A percentile compares a stretch with the other conserved stretches of the same genome.
These are phyloP conservation scores for Pherbina coryleti DNA, from an alignment of 2,888 invertebrate species.

Conservation along the genomic window DNA sequence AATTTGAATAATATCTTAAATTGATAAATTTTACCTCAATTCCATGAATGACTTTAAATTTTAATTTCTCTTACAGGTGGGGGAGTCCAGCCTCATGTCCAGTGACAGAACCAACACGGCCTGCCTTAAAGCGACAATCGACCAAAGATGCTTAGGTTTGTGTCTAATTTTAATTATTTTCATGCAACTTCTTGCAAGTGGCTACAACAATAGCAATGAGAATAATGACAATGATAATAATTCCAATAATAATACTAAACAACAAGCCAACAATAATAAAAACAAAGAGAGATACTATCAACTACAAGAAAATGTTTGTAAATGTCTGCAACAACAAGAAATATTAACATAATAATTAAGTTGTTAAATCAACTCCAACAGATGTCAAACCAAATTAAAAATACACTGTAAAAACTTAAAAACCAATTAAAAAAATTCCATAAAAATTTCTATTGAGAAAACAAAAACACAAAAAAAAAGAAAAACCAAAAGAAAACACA, in stretches of 20 bases:
- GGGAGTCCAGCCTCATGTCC: conserved; percentile 65
- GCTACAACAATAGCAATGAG: conserved; percentile 54
- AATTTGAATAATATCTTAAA: background rate
- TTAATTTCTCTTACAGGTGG: conserved; percentile 59
- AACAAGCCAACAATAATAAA: conserved; percentile 3
- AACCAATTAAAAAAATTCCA: conserved; percentile 12
- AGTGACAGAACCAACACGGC: conserved; percentile 66
- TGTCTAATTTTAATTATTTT: conserved; percentile 56
- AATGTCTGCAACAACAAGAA: conserved; percentile 2
- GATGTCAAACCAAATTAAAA: background rate
- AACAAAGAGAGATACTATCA: background rate
- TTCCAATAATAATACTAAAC: conserved; percentile 10
- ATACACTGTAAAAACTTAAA: conserved; percentile 15
- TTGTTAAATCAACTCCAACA: background rate
- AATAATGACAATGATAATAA: conserved; percentile 37
- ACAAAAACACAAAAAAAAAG: too few relatives aligned
- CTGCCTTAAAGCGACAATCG: conserved; percentile 64
- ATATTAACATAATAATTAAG: conserved; percentile 18
- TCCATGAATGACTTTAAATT: background rate
- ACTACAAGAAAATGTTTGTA: background rate
- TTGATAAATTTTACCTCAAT: too few relatives aligned
- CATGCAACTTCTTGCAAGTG: conserved; percentile 40
- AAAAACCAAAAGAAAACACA: background rate
- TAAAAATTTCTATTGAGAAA: conserved; percentile 14
- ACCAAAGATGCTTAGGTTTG: conserved; percentile 70